phyloP scores from a whole-genome alignment of 2,113 vertebrate genomes.

The Chascanopsetta lugubris region DNA sequence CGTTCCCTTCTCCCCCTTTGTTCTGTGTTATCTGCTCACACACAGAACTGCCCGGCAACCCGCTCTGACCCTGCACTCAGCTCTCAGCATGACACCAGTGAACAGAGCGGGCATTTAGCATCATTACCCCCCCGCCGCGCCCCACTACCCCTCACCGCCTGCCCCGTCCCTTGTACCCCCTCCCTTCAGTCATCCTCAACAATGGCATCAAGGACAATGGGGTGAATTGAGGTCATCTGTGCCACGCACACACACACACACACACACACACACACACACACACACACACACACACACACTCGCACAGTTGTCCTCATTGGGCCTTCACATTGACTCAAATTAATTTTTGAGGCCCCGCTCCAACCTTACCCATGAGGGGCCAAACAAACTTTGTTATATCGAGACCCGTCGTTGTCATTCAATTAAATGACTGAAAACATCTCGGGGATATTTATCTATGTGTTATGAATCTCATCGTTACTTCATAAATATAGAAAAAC shows the following conservation, averaged over 20 bases:
- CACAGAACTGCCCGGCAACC: conserved; percentile 49
- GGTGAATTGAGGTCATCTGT: conserved; percentile 63
- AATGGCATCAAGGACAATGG: conserved; percentile 74
- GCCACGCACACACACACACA: conserved; percentile 27
- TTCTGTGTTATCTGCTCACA: conserved; percentile 70
- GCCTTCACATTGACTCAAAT: conserved; percentile 55
- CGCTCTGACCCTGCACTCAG: conserved; percentile 65
- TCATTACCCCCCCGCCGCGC: conserved; percentile 29
- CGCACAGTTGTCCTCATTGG: conserved; percentile 55
- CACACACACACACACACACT: conserved; percentile 52
- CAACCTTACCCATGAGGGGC: conserved; percentile 15
- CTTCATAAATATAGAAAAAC: too few relatives aligned
- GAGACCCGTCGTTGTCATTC: too few relatives aligned
- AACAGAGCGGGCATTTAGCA: conserved; percentile 80
- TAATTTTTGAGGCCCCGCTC: conserved; percentile 44
- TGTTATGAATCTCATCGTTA: too few relatives aligned
- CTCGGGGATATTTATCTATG: too few relatives aligned
- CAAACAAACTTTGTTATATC: too few relatives aligned
- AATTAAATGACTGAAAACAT: too few relatives aligned
- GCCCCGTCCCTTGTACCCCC: conserved; percentile 14
- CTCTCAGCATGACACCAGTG: conserved; percentile 74
- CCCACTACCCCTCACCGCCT: too few relatives aligned
- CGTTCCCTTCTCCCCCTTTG: conserved; percentile 70
- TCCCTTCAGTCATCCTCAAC: conserved; percentile 44
- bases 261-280: conserved; percentile 17